A percentile compares a stretch with the other conserved stretches of the same genome.
phyloP scores from a whole-genome alignment of 2,113 vertebrate genomes.

The Neotoma lepida region DNA sequence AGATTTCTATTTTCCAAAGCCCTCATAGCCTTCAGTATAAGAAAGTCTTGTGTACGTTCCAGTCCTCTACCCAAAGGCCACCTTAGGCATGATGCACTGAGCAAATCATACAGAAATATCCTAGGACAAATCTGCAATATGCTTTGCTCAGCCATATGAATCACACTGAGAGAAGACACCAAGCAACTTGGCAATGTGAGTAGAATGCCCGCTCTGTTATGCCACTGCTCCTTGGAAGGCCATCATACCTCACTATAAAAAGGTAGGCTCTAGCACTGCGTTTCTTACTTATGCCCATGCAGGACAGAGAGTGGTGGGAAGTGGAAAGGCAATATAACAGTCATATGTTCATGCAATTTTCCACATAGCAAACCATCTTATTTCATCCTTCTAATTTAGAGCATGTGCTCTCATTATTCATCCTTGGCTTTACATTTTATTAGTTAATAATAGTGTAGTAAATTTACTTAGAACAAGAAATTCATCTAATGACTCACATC shows the following conservation, averaged over 20 bases:
- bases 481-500: constrained; percentile 42
- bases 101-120: constrained; percentile 5
- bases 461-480: constrained; percentile 57
- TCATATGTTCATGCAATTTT: constrained; percentile 15
- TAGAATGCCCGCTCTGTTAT: not conserved
- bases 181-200: not conserved
- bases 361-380: not conserved
- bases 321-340: constrained; percentile 2
- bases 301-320: not conserved
- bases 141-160: constrained; percentile 33
- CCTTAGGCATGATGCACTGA: constrained; percentile 13
- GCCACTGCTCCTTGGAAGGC: not conserved
- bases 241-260: not conserved
- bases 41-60: not conserved
- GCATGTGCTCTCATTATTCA: constrained; percentile 35
- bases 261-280: not conserved
- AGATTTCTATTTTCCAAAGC: not conserved
- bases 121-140: constrained; percentile 60
- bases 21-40: constrained; percentile 20
- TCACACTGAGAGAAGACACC: constrained; percentile 4
- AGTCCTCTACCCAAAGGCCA: constrained; percentile 12
- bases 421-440: constrained; percentile 47
- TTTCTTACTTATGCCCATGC: not conserved
- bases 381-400: constrained; percentile 37
- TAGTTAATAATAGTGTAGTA: constrained; percentile 51